These are phyloP conservation scores for Asobara japonica DNA, from an alignment of 1,140 invertebrate genomes.

Conservation along the genomic window DNA sequence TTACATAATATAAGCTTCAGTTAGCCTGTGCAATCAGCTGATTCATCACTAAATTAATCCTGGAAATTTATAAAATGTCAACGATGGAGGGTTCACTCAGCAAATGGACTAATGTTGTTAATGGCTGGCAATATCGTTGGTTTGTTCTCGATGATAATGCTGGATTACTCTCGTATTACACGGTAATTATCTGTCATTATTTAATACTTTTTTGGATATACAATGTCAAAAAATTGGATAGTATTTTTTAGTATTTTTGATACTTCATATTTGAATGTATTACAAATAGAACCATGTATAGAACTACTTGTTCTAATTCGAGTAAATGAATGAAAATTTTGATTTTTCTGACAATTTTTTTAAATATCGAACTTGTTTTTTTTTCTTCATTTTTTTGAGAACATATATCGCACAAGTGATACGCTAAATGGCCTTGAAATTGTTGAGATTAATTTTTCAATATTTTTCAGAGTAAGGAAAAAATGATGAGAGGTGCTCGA, in stretches of 20 bases:
- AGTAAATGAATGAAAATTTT: too few species aligned
- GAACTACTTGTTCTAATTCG: background rate
- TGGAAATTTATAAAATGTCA: constrained; percentile 62
- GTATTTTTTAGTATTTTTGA: too few species aligned
- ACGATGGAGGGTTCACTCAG: constrained; percentile 97
- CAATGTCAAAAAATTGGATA: too few species aligned
- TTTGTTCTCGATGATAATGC: constrained; percentile 97
- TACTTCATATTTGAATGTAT: background rate
- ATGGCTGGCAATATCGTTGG: constrained; percentile 99
- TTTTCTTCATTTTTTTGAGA: too few species aligned
- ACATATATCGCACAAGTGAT: too few species aligned
- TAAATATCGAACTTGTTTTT: too few species aligned
- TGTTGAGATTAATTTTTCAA: constrained; percentile 18
- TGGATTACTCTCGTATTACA: constrained; percentile 95
- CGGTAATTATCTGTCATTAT: constrained; percentile 75
- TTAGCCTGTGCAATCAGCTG: background rate
- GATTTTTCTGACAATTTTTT: too few species aligned
- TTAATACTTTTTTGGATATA: background rate
- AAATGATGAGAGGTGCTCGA: constrained; percentile 96
- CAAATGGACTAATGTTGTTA: constrained; percentile 99
- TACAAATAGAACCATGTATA: background rate
- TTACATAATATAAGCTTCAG: background rate
- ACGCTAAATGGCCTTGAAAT: too few species aligned
- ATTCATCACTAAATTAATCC: background rate
- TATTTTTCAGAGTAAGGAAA: constrained; percentile 97